These are phyloP conservation scores for Oryzias javanicus DNA, from an alignment of 2,113 vertebrate species.

Conservation along the genomic window DNA sequence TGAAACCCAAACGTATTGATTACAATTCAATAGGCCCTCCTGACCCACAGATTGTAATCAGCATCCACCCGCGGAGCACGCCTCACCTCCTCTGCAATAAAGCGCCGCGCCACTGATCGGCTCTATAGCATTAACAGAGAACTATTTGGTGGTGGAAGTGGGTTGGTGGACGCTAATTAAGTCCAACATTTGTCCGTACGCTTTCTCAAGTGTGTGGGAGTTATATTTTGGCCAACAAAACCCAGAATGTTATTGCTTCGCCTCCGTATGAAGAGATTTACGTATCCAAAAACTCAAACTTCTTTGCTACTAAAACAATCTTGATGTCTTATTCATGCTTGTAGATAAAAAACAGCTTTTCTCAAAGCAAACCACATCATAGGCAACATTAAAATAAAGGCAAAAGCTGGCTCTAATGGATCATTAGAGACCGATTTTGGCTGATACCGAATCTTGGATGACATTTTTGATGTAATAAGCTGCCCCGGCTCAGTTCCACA, in stretches of 20 bases:
- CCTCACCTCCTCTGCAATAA: constrained; percentile 39
- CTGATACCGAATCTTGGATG: constrained; percentile 48
- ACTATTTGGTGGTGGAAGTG: constrained; percentile 55
- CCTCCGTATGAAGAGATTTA: constrained; percentile 41
- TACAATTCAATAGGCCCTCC: constrained; percentile 48
- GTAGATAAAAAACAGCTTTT: constrained; percentile 22
- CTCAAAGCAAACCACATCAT: constrained; percentile 3
- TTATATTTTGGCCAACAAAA: constrained; percentile 56
- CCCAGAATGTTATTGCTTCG: constrained; percentile 38
- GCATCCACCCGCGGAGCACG: constrained; percentile 49
- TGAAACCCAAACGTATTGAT: constrained; percentile 42
- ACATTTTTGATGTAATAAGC: constrained; percentile 38
- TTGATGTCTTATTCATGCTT: not conserved
- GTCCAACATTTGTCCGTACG: constrained; percentile 70
- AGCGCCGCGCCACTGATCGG: constrained; percentile 38
- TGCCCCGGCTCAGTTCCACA: constrained; percentile 42
- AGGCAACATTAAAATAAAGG: constrained; percentile 15
- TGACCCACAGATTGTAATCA: constrained; percentile 60
- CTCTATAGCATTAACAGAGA: constrained; percentile 52
- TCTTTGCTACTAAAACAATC: not conserved
- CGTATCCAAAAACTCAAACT: not conserved
- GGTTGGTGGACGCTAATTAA: constrained; percentile 70
- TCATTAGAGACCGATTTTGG: constrained; percentile 51
- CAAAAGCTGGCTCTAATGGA: constrained; percentile 34
- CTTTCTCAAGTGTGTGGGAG: constrained; percentile 73